Base-by-base conservation (phyloP, 2,797 vertebrate species). In the Rachycentron canadum region DNA sequence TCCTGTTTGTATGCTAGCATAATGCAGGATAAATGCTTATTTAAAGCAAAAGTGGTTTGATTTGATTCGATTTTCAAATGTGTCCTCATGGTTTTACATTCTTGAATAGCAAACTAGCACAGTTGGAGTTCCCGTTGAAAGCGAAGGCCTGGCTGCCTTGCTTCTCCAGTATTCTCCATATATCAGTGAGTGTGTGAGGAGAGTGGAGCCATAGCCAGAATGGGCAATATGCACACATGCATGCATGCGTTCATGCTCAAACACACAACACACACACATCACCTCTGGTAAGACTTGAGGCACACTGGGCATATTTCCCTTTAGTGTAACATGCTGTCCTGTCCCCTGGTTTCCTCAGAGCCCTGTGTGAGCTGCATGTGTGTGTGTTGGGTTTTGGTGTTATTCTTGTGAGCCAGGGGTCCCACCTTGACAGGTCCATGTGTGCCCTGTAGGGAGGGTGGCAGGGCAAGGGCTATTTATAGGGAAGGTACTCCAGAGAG, bases 401-500 rank as follows among this genome's bases (percentile, higher is more conserved):
- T 52, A 74, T 73, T 40, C 12, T 83, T 70, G 25, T 66, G 72
- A 70, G 65, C 45, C 30, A 68, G 69, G 85, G 89, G 88, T 89
- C 81, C 86, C 85, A 91, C 88, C 84, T 91, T 91, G 82, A 90
- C 85, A 82, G 85, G 89, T 83, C 81, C 77, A 58, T 69, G 64
- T 88, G 68, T 81, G 79, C 81, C 86, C 86, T 79, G 71, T 83
- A 78, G 82, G 87, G 86, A 90, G 76, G 83, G 80, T 88, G 85
- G 86, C 83, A 89, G 90, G 84, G 78, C 80, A 85, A 45, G 36
- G 76, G 30, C 87, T 93, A 92, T 93, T 91, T 89, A 86, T 92
- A 92, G 86, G 85, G 76, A 55, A 89, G 86, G 75, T 88, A 90
- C 84, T 90, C 85, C 81, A 78, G 82, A 86, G 91, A 89, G 78